Evolutionary conservation across 2,888 invertebrate species (phyloP).

Genomic region (Drosophila subquinaria): DNA sequence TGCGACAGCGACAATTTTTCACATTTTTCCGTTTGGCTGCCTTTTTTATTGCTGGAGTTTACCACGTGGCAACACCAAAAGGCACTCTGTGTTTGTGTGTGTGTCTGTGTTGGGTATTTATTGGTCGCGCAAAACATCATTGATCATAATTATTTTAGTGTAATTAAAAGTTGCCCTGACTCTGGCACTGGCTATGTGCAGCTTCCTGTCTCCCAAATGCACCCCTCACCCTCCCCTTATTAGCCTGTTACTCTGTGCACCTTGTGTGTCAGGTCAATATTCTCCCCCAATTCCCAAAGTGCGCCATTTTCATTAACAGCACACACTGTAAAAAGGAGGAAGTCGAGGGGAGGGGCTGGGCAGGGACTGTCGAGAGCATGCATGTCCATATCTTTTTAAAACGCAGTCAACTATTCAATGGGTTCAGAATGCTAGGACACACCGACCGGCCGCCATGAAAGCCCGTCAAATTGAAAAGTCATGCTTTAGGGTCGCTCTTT

Average conservation of each 20-base stretch:
- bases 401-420: conserved; percentile 46
- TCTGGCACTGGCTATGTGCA: conserved; percentile 1
- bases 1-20: conserved; percentile 44
- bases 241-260: conserved; percentile 9
- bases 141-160: conserved; percentile 67
- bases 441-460: conserved; percentile 40
- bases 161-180: conserved; percentile 60
- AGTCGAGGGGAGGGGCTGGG: too few species aligned
- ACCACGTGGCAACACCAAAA: conserved; percentile 26
- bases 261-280: conserved; percentile 16
- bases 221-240: neutral
- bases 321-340: neutral
- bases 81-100: conserved; percentile 8
- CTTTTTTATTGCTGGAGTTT: conserved; percentile 19
- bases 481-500: conserved; percentile 41
- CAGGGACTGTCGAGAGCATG: neutral
- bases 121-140: conserved; percentile 36
- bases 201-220: neutral
- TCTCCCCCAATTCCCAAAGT: conserved; percentile 19
- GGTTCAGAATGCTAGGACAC: conserved; percentile 30
- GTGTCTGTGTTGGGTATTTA: conserved; percentile 43
- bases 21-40: conserved; percentile 46
- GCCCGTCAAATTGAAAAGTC: conserved; percentile 74
- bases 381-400: conserved; percentile 5
- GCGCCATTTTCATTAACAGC: conserved; percentile 29